Evolutionary conservation across 2,113 vertebrate species (phyloP).

Genomic region (Lonchura striata): DNA sequence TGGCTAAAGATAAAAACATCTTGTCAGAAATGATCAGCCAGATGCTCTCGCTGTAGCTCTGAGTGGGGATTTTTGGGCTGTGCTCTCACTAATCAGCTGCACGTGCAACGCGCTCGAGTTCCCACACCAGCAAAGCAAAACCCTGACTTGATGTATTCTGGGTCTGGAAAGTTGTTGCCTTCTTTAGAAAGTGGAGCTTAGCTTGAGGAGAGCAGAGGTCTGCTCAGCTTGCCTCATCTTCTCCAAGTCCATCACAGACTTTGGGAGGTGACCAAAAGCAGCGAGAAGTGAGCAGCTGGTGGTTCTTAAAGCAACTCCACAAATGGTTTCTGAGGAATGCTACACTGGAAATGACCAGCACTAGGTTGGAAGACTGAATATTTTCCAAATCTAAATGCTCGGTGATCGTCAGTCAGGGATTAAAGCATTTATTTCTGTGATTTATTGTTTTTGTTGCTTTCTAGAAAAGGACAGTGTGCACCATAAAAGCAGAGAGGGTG

Average conservation of each 20-base stretch:
- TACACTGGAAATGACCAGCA: background rate
- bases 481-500: background rate
- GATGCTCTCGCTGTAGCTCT: background rate
- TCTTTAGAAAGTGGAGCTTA: background rate
- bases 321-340: background rate
- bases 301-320: background rate
- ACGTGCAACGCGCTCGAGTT: background rate
- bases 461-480: background rate
- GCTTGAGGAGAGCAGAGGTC: background rate
- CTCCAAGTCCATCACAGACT: background rate
- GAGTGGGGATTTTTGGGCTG: background rate
- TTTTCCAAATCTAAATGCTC: background rate
- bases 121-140: background rate
- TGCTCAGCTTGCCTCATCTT: background rate
- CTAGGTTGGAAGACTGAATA: background rate
- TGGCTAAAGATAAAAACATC: conserved; percentile 17
- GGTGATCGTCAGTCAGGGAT: background rate
- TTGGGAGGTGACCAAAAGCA: background rate
- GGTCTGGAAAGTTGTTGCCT: background rate
- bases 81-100: background rate
- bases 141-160: background rate
- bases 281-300: background rate
- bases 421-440: background rate
- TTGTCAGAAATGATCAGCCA: background rate
- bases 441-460: background rate